Evolutionary conservation across 2,797 vertebrate species (phyloP), one percentile per base, ranked within the genome.

Genomic region (Anguilla pacifica): DNA sequence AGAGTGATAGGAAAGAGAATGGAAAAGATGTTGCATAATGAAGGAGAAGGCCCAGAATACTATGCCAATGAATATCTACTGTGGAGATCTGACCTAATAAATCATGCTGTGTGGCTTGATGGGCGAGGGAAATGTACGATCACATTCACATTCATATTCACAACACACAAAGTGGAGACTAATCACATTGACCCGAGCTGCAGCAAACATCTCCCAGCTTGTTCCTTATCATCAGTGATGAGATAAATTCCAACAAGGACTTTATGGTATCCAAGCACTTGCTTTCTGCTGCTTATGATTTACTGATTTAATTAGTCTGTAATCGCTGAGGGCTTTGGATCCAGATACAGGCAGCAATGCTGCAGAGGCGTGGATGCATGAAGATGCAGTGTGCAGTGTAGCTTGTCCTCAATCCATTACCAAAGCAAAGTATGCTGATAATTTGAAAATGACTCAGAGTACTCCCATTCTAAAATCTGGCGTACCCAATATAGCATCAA

Each of bases 41-140:
- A 85, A 61, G 25, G 64, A 57, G n/a, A 85, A 57, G 53, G 31
- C 28, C 59, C 57, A 55, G 51, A 59, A 9, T 43, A 55, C 25
- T 28, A 7, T 67, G 64, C 31, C 67, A 59, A 55, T 74, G 61
- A 22, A 79, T 57, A 25, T 77, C 70, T 57, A 57, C 83, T 43
- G 46, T n/a, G 51, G 70, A 88, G 70, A 85, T 77, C 87, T 84
- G 87, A 88, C 83, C 51, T 57, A 79, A 59, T 88, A 85, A 79
- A 88, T 28, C 15, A 81, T 85, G 17, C 13, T 74, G 13, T 84
- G 11, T 28, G 22, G 51, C 35, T 55, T 53, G 83, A 31, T 49
- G 49, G 49, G 19, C 22, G 49, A 86, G 22, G 19, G 6, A 31
- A 72, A 83, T 64, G 79, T 49, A n/a, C 35, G 31, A 6, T 35